Evolutionary conservation across 2,888 invertebrate genomes (phyloP), one percentile per base, ranked within the genome.

Genomic region (Empis livida): DNA sequence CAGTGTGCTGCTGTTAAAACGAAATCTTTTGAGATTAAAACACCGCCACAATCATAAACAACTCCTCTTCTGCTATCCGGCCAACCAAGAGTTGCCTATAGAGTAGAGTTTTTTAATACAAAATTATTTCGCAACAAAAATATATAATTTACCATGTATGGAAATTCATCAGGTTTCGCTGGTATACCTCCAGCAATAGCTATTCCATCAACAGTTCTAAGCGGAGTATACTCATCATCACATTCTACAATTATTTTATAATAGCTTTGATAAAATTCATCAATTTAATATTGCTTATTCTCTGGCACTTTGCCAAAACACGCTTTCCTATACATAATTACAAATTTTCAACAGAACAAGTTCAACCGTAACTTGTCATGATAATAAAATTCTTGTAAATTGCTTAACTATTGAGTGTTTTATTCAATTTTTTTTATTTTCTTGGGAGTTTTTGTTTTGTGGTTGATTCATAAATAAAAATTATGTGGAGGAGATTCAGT

Each of bases 1-100:
- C 84, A 85, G 61, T 85, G 85, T 0, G 84, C 85, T 1, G 84
- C 83, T 0, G 84, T 84, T 1, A 82, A 81, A 2, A 84, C 80
- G 59, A 72, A 82, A 64, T 74, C 73, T 1, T 76, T 72, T 11
- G 81, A 82, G 27, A 84, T 79, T 78, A 84, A 63, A 1, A 83
- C 84, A 1, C 84, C 84, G 2, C 85, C 84, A 56, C 84, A 85
- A 57, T 84, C 61, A 62, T 63, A 68, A 49, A 61, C 61, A 6
- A 64, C 54, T 16, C 55, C 54, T 3, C 52, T 54, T 23, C 53
- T 51, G 13, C 42, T 43, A 42, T 61, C 60, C 1, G 59, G 57
- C 70, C 70, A 68, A 16, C 68, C 68, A 41, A 68, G 41, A 10
- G 67, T 68, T 1, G 64, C 60, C 60, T 58, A 37, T 15, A 45